phyloP scores from a whole-genome alignment of 92 coral and sea anemone species.

The Epizoanthus scotinus region DNA sequence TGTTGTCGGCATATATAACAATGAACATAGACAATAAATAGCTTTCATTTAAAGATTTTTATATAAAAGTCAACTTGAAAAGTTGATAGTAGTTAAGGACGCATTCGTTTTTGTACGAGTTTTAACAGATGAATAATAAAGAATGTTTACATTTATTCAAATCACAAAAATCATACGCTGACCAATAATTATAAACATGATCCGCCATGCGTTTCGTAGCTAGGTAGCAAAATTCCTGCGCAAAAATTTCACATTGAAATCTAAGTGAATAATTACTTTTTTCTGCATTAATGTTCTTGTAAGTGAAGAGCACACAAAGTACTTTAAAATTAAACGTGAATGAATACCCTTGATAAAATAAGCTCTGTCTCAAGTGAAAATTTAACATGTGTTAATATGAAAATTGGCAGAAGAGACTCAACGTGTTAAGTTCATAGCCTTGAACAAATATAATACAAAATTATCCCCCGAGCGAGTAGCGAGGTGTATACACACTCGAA shows the following conservation, averaged over 20 bases:
- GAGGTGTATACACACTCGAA: too few relatives aligned
- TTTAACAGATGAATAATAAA: not conserved
- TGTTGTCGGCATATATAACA: not conserved
- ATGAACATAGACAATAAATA: not conserved
- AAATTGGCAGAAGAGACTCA: not conserved
- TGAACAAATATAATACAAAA: not conserved
- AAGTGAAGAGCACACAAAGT: slow-evolving; percentile 2
- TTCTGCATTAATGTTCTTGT: not conserved
- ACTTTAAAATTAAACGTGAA: not conserved
- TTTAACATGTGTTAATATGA: slow-evolving; percentile 5
- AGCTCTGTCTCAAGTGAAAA: not conserved
- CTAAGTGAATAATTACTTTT: slow-evolving; percentile 17
- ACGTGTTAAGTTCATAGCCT: not conserved
- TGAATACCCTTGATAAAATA: slow-evolving; percentile 2
- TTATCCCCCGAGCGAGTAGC: not conserved
- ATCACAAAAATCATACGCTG: slow-evolving; percentile 24
- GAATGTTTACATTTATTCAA: slow-evolving; percentile 23
- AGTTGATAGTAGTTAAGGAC: not conserved
- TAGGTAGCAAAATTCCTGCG: slow-evolving; percentile 6
- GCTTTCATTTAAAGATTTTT: not conserved
- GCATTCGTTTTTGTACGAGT: not conserved
- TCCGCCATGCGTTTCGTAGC: slow-evolving; percentile 5
- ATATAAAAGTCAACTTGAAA: not conserved
- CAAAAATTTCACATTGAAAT: slow-evolving; percentile 15
- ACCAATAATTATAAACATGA: not conserved